These are phyloP conservation scores for Emydoidea blandingii DNA, from an alignment of 2,797 vertebrate genomes.

Conservation along the genomic window DNA sequence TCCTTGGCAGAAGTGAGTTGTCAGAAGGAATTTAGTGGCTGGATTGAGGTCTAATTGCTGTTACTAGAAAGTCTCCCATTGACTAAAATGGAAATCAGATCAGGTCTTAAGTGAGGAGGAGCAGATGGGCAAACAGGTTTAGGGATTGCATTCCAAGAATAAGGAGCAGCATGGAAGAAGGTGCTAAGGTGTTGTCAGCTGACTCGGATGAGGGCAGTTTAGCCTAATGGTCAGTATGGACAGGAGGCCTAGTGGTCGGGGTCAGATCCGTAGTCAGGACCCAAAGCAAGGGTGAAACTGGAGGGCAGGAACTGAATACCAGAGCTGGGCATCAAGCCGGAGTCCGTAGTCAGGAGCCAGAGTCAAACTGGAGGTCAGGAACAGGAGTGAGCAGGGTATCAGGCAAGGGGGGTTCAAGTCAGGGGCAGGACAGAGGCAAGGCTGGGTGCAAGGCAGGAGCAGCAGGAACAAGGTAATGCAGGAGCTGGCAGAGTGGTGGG, in stretches of 20 bases:
- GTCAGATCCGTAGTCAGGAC: neutral
- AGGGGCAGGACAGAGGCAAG: neutral
- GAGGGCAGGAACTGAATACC: neutral
- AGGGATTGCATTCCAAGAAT: neutral
- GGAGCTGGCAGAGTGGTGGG: neutral
- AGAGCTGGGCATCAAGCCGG: neutral
- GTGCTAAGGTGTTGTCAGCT: neutral
- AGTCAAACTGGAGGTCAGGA: neutral
- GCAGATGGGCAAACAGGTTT: neutral
- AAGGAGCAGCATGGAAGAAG: neutral
- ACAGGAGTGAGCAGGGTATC: neutral
- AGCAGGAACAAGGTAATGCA: neutral
- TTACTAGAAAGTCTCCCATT: neutral
- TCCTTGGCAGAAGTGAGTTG: neutral
- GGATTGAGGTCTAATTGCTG: rapidly evolving
- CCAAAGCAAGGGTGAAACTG: neutral
- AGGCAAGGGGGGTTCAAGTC: neutral
- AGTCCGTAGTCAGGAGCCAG: neutral
- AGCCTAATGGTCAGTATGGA: neutral
- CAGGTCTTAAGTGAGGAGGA: neutral
- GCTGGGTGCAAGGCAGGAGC: neutral
- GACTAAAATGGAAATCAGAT: neutral
- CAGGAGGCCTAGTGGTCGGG: neutral
- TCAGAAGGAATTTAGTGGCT: neutral
- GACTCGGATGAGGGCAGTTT: neutral